Percentiles rank a stretch among this genome's conserved stretches.
Conservation (phyloP, 2,888 invertebrate species). For the Pseudococcus jackbeardsleyi region DNA sequence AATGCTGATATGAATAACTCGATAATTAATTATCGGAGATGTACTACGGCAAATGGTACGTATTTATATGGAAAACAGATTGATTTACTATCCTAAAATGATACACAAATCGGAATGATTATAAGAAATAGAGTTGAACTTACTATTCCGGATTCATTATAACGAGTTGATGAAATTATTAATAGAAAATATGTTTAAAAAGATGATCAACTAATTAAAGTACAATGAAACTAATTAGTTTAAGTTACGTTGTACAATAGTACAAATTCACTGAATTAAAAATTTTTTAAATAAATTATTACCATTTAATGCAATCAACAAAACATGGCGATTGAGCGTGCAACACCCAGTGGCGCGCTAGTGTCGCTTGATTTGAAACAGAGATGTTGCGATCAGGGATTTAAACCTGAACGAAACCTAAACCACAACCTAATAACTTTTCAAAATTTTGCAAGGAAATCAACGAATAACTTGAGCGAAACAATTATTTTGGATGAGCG, state of each 20-base stretch:
- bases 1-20: no score
- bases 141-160: constrained; percentile 60
- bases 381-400: no score
- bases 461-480: no score
- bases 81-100: constrained; percentile 50
- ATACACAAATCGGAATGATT: background rate
- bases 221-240: constrained; percentile 15
- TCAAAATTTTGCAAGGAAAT: no score
- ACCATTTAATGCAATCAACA: constrained; percentile 49
- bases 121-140: background rate
- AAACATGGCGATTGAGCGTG: constrained; percentile 53
- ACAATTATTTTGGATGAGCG: no score
- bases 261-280: constrained; percentile 43
- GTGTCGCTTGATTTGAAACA: no score
- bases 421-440: no score
- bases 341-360: no score
- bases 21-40: background rate
- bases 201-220: background rate
- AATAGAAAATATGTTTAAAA: background rate
- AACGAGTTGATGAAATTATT: background rate
- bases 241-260: no score
- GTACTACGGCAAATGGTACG: background rate
- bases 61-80: constrained; percentile 46
- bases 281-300: no score
- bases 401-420: no score